Percentiles rank a stretch among this genome's conserved stretches.
Conservation (phyloP, 2,888 invertebrate genomes). For the Hypolimnas misippus region DNA sequence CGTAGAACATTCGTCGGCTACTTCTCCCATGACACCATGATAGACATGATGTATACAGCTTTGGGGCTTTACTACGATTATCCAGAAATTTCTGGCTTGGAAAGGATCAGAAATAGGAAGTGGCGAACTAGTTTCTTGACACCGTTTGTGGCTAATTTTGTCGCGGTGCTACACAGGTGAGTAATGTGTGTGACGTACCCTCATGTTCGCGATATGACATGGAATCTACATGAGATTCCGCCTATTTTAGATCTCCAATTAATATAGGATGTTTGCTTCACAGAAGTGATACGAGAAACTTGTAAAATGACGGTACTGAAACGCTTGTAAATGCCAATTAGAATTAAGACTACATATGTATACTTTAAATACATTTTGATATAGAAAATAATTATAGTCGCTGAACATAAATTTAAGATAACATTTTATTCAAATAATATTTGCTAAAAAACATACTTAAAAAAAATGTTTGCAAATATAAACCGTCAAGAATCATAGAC, state of each 20-base stretch:
- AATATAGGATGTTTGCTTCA: not conserved
- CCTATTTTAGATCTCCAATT: not conserved
- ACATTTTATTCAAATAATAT: no score
- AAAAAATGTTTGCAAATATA: no score
- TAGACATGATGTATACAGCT: constrained; percentile 84
- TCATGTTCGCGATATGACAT: not conserved
- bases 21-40: constrained; percentile 85
- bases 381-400: no score
- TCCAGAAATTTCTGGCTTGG: constrained; percentile 76
- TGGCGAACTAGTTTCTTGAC: constrained; percentile 82
- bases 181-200: constrained; percentile 8
- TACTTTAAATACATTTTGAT: no score
- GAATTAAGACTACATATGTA: not conserved
- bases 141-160: constrained; percentile 57
- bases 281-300: not conserved
- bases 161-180: constrained; percentile 23
- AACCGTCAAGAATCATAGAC: no score
- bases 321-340: not conserved
- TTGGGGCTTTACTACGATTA: constrained; percentile 79
- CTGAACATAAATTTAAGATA: no score
- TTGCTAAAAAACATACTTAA: no score
- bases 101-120: constrained; percentile 76
- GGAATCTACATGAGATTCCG: not conserved
- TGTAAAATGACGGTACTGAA: not conserved
- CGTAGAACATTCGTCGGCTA: constrained; percentile 65